phyloP scores from a whole-genome alignment of 1,140 invertebrate genomes.

The Hesperophylax magnus region DNA sequence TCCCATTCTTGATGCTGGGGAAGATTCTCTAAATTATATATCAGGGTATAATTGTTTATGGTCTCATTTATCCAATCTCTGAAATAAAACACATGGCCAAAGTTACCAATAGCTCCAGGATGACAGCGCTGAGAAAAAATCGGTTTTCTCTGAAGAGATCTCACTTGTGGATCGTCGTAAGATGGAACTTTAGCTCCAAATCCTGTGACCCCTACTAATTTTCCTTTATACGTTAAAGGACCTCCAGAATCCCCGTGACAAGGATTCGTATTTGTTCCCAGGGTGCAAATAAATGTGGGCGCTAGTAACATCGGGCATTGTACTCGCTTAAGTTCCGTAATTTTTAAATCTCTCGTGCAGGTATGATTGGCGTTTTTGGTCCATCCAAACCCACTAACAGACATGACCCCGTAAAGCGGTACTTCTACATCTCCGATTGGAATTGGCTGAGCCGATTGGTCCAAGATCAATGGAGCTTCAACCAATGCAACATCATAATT shows the following conservation, averaged over 20 bases:
- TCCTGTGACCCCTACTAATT: conserved; percentile 17
- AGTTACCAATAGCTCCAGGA: conserved; percentile 13
- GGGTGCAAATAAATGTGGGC: neutral
- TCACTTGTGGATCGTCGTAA: neutral
- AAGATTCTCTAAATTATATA: neutral
- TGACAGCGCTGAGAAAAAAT: neutral
- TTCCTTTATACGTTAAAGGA: conserved; percentile 1
- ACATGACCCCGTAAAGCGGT: neutral
- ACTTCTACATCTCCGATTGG: neutral
- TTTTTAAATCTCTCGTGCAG: neutral
- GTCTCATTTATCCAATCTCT: conserved; percentile 10
- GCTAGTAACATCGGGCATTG: neutral
- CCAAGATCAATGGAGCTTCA: conserved; percentile 5
- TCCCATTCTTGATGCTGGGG: neutral
- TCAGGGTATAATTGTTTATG: neutral
- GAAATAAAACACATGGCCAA: neutral
- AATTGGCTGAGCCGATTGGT: neutral
- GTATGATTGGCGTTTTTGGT: neutral
- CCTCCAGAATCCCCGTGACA: conserved; percentile 22
- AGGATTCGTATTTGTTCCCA: conserved; percentile 9
- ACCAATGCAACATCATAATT: neutral
- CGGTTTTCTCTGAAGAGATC: neutral
- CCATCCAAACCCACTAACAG: neutral
- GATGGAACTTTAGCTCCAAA: conserved; percentile 9
- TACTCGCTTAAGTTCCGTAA: neutral